These are phyloP conservation scores for Corythoichthys intestinalis DNA, from an alignment of 2,113 vertebrate genomes.

Conservation along the genomic window DNA sequence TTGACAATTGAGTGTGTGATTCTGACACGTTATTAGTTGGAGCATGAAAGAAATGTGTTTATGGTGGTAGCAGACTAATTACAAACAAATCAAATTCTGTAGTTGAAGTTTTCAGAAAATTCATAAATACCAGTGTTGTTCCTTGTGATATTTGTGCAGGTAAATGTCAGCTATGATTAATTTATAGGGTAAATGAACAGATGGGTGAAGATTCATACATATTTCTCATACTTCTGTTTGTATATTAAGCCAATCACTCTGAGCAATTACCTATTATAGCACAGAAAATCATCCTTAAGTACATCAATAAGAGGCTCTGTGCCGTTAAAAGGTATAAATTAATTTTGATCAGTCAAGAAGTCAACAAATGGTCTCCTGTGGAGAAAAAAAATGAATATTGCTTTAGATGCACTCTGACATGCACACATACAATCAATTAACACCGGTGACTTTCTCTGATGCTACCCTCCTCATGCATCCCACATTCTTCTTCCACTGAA, in stretches of 20 bases:
- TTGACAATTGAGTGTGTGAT: slow-evolving; percentile 62
- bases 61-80: background rate
- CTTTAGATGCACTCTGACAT: background rate
- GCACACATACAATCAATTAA: slow-evolving; percentile 19
- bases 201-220: background rate
- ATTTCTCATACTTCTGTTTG: background rate
- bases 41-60: background rate
- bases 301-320: background rate
- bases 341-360: slow-evolving; percentile 3
- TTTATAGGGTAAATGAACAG: background rate
- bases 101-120: background rate
- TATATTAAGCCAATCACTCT: background rate
- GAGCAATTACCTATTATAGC: background rate
- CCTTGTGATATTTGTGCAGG: background rate
- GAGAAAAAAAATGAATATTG: background rate
- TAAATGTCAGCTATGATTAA: background rate
- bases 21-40: background rate
- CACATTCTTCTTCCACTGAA: slow-evolving; percentile 8
- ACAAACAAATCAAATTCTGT: background rate
- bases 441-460: slow-evolving; percentile 12
- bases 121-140: background rate
- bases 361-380: background rate
- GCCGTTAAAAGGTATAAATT: slow-evolving; percentile 1
- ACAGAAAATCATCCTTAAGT: background rate
- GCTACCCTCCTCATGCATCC: slow-evolving; percentile 8